A percentile compares a stretch with the other conserved stretches of the same genome.
Evolutionary conservation across 2,113 vertebrate species (phyloP).

Genomic region (Anseranas semipalmata): DNA sequence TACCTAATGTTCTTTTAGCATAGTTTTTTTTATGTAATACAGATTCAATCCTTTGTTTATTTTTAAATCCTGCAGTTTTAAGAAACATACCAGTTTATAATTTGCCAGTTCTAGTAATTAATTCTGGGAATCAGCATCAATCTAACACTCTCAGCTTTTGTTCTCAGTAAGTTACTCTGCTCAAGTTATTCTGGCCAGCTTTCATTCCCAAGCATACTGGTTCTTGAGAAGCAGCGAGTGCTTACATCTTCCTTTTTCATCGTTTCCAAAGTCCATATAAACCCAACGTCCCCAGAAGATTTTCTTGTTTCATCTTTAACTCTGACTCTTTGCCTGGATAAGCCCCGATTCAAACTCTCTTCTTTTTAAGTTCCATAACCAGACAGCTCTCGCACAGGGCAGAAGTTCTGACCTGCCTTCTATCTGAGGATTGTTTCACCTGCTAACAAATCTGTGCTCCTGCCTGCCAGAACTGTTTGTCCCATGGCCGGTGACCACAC

Average conservation of each 20-base stretch:
- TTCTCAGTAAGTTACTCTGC: conserved; percentile 12
- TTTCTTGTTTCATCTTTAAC: background rate
- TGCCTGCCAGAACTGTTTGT: conserved; percentile 47
- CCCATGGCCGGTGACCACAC: background rate
- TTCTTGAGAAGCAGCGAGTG: background rate
- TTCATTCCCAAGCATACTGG: background rate
- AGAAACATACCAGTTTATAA: conserved; percentile 41
- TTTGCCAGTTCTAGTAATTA: conserved; percentile 37
- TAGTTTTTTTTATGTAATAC: background rate
- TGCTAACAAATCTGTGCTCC: background rate
- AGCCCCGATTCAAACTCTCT: background rate
- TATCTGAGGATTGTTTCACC: background rate
- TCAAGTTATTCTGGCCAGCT: conserved; percentile 19
- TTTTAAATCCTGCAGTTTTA: conserved; percentile 16
- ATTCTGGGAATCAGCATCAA: conserved; percentile 31
- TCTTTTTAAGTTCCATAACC: background rate
- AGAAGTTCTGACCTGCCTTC: conserved; percentile 24
- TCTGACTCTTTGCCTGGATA: background rate
- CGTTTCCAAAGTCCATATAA: conserved; percentile 1
- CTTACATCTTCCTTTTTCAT: background rate
- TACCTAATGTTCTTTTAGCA: conserved; percentile 1
- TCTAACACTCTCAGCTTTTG: conserved; percentile 12
- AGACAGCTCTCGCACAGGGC: background rate
- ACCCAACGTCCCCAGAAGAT: background rate
- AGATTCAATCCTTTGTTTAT: conserved; percentile 39